A percentile compares a stretch with the other conserved stretches of the same genome.
Evolutionary conservation across 2,888 invertebrate species (phyloP).

Genomic region (Cerceris ruficornis): DNA sequence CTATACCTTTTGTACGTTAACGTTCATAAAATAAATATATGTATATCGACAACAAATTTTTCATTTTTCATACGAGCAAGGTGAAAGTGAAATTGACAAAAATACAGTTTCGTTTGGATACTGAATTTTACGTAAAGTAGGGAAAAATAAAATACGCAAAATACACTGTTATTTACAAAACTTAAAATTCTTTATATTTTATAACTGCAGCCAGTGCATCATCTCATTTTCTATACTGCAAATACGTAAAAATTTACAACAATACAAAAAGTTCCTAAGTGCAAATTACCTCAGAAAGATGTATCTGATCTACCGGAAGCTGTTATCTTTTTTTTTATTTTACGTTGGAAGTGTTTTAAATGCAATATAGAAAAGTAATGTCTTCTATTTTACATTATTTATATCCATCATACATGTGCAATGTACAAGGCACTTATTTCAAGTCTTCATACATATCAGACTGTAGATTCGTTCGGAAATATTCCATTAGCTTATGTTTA

Average conservation of each 20-base stretch:
- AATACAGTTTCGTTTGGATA: not conserved
- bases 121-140: not conserved
- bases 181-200: slow-evolving; percentile 59
- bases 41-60: no score
- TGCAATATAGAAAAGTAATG: slow-evolving; percentile 30
- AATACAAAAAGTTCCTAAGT: slow-evolving; percentile 29
- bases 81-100: not conserved
- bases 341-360: slow-evolving; percentile 31
- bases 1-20: no score
- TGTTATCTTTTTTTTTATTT: slow-evolving; percentile 8
- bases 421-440: slow-evolving; percentile 17
- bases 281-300: slow-evolving; percentile 22
- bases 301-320: no score
- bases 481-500: not conserved
- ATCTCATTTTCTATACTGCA: slow-evolving; percentile 20
- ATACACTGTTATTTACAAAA: slow-evolving; percentile 31
- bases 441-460: not conserved
- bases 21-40: no score
- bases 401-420: slow-evolving; percentile 7
- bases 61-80: no score
- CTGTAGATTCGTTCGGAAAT: not conserved
- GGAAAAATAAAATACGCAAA: slow-evolving; percentile 27
- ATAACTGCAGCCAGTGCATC: slow-evolving; percentile 31
- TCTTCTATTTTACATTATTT: slow-evolving; percentile 21
- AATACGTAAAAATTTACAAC: slow-evolving; percentile 47